These are phyloP conservation scores for Burhinus bistriatus DNA, from an alignment of 2,113 vertebrate species.

Conservation along the genomic window DNA sequence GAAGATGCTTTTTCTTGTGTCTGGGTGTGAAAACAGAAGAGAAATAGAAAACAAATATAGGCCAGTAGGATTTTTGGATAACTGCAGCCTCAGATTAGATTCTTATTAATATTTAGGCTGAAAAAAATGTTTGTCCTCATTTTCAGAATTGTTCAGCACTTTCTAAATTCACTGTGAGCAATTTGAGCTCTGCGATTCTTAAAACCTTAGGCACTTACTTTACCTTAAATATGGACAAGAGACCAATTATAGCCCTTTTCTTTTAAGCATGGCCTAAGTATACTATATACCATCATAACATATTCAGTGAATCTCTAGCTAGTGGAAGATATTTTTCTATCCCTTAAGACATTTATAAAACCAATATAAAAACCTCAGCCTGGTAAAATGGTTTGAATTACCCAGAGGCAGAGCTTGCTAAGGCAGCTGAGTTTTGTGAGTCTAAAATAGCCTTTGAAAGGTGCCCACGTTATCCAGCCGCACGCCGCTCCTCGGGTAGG, in stretches of 20 bases:
- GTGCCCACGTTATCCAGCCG: background rate
- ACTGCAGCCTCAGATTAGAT: background rate
- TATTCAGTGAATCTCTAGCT: background rate
- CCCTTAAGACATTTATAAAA: background rate
- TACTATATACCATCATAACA: background rate
- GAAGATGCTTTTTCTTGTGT: background rate
- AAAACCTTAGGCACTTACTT: conserved; percentile 7
- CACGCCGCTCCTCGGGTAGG: rapidly evolving
- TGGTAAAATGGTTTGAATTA: background rate
- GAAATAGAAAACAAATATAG: background rate
- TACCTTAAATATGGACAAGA: conserved; percentile 2
- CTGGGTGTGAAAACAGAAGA: background rate
- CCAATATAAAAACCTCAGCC: background rate
- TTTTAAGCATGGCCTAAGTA: background rate
- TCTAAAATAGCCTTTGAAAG: background rate
- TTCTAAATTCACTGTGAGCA: background rate
- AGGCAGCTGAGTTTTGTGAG: background rate
- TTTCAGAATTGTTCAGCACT: background rate
- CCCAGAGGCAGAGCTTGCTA: background rate
- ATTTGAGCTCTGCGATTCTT: background rate
- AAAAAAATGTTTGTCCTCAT: background rate
- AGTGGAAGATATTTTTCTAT: background rate
- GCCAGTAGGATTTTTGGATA: background rate
- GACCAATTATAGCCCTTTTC: background rate
- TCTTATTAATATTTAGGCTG: background rate